These are phyloP conservation scores for Tachysurus fulvidraco DNA, from an alignment of 2,113 vertebrate species.

Conservation along the genomic window DNA sequence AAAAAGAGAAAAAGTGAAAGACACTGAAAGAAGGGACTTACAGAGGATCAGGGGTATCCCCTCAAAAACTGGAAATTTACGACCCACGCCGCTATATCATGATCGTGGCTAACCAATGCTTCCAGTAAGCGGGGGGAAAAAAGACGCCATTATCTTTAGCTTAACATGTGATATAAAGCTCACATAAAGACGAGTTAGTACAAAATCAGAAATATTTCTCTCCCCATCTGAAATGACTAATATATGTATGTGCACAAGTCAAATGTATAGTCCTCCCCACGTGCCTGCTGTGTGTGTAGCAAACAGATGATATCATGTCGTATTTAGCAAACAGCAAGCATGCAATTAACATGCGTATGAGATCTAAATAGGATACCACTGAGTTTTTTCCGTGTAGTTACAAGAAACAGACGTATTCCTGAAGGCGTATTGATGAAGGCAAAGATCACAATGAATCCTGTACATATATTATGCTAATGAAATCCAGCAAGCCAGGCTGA, in stretches of 20 bases:
- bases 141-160: background rate
- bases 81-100: conserved; percentile 21
- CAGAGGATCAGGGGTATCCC: conserved; percentile 35
- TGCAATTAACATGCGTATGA: background rate
- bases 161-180: background rate
- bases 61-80: conserved; percentile 41
- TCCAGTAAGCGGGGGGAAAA: conserved; percentile 33
- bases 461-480: background rate
- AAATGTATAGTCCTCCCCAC: background rate
- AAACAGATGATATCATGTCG: conserved; percentile 38
- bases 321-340: background rate
- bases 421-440: too few relatives aligned
- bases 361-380: background rate
- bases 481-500: background rate
- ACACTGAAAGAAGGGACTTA: conserved; percentile 19
- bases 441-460: background rate
- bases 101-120: conserved; percentile 1
- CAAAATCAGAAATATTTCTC: background rate
- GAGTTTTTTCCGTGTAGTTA: conserved; percentile 12
- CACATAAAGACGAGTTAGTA: background rate
- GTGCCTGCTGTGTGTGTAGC: background rate
- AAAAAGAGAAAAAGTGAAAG: background rate
- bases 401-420: conserved; percentile 14
- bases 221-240: background rate
- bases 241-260: background rate